Percentiles rank a stretch among this genome's conserved stretches.
Evolutionary conservation across 2,888 invertebrate genomes (phyloP).

Genomic region (Rugalucina vietnamica): DNA sequence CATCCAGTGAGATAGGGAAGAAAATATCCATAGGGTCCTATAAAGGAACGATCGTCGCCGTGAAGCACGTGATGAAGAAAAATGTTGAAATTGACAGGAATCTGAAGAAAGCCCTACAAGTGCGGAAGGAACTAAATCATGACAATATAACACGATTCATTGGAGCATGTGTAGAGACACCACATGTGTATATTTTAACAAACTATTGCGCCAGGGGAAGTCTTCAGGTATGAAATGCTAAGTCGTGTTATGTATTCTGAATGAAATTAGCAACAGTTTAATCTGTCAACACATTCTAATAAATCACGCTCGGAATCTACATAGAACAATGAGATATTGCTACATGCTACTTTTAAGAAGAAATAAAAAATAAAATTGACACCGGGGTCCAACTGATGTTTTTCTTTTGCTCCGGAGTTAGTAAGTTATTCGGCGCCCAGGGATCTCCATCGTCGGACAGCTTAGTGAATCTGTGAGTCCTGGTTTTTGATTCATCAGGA

Average conservation of each 20-base stretch:
- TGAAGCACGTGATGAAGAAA: slow-evolving; percentile 88
- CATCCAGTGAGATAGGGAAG: slow-evolving; percentile 43
- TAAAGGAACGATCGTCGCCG: slow-evolving; percentile 88
- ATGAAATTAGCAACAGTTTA: not conserved
- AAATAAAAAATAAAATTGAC: too few relatives aligned
- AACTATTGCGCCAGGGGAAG: slow-evolving; percentile 82
- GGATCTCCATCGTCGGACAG: too few relatives aligned
- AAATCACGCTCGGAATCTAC: too few relatives aligned
- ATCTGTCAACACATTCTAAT: not conserved
- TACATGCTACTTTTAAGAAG: too few relatives aligned
- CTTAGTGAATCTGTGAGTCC: too few relatives aligned
- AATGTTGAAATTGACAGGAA: slow-evolving; percentile 79
- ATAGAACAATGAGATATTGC: too few relatives aligned
- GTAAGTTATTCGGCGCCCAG: too few relatives aligned
- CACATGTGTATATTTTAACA: slow-evolving; percentile 80
- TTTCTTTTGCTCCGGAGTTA: too few relatives aligned
- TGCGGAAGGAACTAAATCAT: slow-evolving; percentile 81
- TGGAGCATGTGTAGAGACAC: slow-evolving; percentile 82
- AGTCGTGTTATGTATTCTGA: too few relatives aligned
- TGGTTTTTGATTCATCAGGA: too few relatives aligned
- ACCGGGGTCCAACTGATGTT: too few relatives aligned
- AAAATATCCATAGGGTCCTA: slow-evolving; percentile 71
- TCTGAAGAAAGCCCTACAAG: slow-evolving; percentile 81
- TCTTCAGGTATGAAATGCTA: slow-evolving; percentile 78
- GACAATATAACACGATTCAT: slow-evolving; percentile 83